These are phyloP conservation scores for Prionailurus viverrinus DNA, from an alignment of 2,113 vertebrate genomes.

Conservation along the genomic window DNA sequence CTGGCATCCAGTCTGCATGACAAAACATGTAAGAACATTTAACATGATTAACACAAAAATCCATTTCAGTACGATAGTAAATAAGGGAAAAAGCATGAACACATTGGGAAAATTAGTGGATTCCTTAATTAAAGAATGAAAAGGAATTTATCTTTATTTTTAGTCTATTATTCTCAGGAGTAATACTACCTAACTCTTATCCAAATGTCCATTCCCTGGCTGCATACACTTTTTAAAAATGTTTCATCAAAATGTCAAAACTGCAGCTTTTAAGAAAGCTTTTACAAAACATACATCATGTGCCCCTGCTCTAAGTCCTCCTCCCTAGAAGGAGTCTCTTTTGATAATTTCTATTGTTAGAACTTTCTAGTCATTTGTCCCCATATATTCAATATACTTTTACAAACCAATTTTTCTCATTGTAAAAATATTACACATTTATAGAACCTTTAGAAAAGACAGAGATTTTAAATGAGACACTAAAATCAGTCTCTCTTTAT, in stretches of 20 bases:
- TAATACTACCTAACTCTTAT: background rate
- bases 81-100: background rate
- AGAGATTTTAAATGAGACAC: background rate
- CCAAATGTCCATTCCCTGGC: background rate
- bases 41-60: background rate
- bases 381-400: background rate
- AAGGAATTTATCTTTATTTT: background rate
- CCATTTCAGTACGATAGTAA: background rate
- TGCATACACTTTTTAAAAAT: background rate
- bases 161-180: background rate
- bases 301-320: background rate
- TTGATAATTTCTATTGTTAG: background rate
- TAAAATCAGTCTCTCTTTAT: background rate
- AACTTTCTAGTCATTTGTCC: background rate
- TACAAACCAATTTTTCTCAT: background rate
- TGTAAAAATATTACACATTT: background rate
- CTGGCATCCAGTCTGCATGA: background rate
- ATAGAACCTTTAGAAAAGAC: background rate
- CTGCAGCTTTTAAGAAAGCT: background rate
- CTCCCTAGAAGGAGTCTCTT: background rate
- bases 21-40: background rate
- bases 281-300: background rate
- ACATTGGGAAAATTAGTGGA: background rate
- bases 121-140: background rate
- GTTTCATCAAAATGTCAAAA: background rate